Evolutionary conservation across 2,888 invertebrate genomes (phyloP).

Genomic region (Camponotus fellah): DNA sequence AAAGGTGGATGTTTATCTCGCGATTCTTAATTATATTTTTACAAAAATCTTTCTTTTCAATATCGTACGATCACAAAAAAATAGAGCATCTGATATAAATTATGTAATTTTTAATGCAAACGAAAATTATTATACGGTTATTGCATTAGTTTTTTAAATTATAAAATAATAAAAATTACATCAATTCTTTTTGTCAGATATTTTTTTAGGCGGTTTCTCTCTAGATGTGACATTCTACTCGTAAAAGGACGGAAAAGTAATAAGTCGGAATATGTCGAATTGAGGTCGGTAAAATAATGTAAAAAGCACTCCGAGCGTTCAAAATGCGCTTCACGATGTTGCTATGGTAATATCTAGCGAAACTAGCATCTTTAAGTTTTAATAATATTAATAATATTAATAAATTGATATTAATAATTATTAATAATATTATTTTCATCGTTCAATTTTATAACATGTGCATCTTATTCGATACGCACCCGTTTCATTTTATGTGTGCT

Average conservation of each 20-base stretch:
- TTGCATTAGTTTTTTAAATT: neutral
- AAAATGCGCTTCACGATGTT: conserved; percentile 60
- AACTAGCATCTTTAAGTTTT: conserved; percentile 56
- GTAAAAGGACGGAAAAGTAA: conserved; percentile 27
- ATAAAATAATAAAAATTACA: conserved; percentile 11
- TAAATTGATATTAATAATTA: too few species aligned
- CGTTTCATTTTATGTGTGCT: neutral
- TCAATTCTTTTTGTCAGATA: neutral
- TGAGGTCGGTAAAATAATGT: conserved; percentile 55
- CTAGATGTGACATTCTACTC: conserved; percentile 6
- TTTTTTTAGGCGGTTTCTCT: neutral
- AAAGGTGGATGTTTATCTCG: conserved; percentile 9
- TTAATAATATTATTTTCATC: conserved; percentile 20
- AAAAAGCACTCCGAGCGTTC: conserved; percentile 34
- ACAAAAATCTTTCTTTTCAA: neutral
- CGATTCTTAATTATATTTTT: neutral
- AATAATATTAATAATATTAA: conserved; percentile 26
- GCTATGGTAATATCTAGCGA: conserved; percentile 28
- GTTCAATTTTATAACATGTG: neutral
- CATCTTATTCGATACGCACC: neutral
- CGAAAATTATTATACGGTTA: neutral
- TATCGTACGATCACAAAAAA: neutral
- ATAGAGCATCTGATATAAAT: neutral
- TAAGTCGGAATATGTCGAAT: conserved; percentile 26
- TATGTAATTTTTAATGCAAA: neutral